Percentiles rank a stretch among this genome's conserved stretches.
Conservation (phyloP, 2,797 vertebrate genomes). For the Gadopsis marmoratus region DNA sequence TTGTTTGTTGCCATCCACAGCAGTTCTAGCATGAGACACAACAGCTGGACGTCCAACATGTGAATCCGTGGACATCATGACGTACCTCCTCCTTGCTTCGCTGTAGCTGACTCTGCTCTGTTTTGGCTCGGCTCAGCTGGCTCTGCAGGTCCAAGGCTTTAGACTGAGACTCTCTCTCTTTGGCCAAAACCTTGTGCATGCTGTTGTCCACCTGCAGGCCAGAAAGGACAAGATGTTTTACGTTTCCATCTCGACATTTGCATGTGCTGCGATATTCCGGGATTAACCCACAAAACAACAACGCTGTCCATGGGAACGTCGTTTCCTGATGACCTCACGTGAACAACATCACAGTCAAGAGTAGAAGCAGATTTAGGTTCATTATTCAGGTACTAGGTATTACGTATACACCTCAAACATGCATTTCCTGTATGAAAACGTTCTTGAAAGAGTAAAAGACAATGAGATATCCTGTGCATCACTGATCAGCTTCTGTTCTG, state of each 20-base stretch:
- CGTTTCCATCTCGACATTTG: not conserved
- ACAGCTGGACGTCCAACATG: not conserved
- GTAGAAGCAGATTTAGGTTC: too few relatives aligned
- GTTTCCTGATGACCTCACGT: too few relatives aligned
- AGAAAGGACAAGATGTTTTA: not conserved
- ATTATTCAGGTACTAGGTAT: too few relatives aligned
- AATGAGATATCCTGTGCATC: not conserved
- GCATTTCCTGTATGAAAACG: not conserved
- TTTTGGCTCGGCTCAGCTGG: constrained; percentile 89
- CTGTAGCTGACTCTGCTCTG: constrained; percentile 87
- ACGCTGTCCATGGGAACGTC: not conserved
- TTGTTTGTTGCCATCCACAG: not conserved
- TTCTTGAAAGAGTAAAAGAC: not conserved
- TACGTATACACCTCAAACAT: too few relatives aligned
- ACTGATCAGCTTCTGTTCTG: too few relatives aligned
- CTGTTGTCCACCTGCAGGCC: constrained; percentile 87
- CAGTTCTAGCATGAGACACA: too few relatives aligned
- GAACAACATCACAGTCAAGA: too few relatives aligned
- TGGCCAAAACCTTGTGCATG: constrained; percentile 86
- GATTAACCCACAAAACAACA: not conserved
- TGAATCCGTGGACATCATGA: too few relatives aligned
- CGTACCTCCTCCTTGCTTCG: constrained; percentile 90
- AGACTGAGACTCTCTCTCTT: constrained; percentile 88
- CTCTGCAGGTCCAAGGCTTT: constrained; percentile 92
- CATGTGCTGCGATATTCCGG: too few relatives aligned